phyloP scores from a whole-genome alignment of 1,140 invertebrate species.

The Eumeta japonica region DNA sequence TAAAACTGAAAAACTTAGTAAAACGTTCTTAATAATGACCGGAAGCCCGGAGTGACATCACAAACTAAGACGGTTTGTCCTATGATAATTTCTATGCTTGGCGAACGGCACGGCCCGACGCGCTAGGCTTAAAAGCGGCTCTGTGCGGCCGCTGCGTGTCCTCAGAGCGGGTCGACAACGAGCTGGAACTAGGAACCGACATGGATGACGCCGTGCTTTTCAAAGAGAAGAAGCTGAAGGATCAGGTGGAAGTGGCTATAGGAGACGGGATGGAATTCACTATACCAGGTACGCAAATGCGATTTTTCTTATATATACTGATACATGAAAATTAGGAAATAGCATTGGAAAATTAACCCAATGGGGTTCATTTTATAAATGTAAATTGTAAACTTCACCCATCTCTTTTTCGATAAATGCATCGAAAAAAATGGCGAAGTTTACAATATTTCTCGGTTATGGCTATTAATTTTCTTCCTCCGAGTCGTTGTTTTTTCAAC shows the following conservation, averaged over 20 bases:
- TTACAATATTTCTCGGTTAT: too few relatives aligned
- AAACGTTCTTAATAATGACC: too few relatives aligned
- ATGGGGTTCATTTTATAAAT: too few relatives aligned
- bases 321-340: too few relatives aligned
- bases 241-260: slow-evolving; percentile 85
- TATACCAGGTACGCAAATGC: slow-evolving; percentile 74
- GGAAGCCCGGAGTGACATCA: slow-evolving; percentile 1
- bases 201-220: slow-evolving; percentile 81
- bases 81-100: slow-evolving; percentile 55
- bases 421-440: too few relatives aligned
- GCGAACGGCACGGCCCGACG: slow-evolving; percentile 29
- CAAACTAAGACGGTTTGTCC: slow-evolving; percentile 11
- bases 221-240: slow-evolving; percentile 83
- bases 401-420: too few relatives aligned
- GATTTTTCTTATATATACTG: too few relatives aligned
- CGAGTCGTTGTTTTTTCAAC: too few relatives aligned
- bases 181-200: slow-evolving; percentile 67
- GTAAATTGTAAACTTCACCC: too few relatives aligned
- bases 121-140: slow-evolving; percentile 57
- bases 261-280: slow-evolving; percentile 89
- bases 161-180: slow-evolving; percentile 63
- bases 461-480: too few relatives aligned
- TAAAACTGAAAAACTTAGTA: too few relatives aligned
- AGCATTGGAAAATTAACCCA: too few relatives aligned
- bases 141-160: slow-evolving; percentile 64